Evolutionary conservation across 1,140 invertebrate genomes (phyloP).

Genomic region (Papilio xuthus): DNA sequence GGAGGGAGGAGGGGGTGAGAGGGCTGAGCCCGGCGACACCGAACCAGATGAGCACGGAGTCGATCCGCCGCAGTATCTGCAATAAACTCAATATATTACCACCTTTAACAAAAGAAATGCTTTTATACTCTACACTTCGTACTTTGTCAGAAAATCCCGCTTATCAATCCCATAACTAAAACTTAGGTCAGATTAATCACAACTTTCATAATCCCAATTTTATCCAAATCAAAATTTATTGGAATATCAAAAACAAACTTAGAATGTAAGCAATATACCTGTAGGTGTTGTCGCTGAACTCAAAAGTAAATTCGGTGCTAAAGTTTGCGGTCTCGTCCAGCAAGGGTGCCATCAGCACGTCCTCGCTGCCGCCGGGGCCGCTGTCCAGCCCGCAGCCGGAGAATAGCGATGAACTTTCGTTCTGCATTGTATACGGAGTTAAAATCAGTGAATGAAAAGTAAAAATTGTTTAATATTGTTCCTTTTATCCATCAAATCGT

Average conservation of each 20-base stretch:
- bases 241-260: no score
- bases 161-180: background rate
- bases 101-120: background rate
- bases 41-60: constrained; percentile 73
- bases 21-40: constrained; percentile 69
- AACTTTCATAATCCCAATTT: background rate
- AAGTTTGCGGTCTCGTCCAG: constrained; percentile 84
- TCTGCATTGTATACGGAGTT: constrained; percentile 70
- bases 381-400: constrained; percentile 82
- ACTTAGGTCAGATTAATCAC: background rate
- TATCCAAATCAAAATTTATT: no score
- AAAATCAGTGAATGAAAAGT: background rate
- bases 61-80: constrained; percentile 69
- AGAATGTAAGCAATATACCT: constrained; percentile 81
- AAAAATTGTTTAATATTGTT: no score
- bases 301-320: constrained; percentile 87
- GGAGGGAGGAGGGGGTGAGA: constrained; percentile 70
- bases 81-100: background rate
- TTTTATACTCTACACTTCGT: background rate
- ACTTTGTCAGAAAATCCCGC: background rate
- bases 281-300: constrained; percentile 90
- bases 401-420: constrained; percentile 84
- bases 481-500: no score
- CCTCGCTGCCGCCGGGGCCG: constrained; percentile 74
- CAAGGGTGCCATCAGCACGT: constrained; percentile 86